phyloP scores from a whole-genome alignment of 2,113 vertebrate species.

The Ochotona curzoniae region DNA sequence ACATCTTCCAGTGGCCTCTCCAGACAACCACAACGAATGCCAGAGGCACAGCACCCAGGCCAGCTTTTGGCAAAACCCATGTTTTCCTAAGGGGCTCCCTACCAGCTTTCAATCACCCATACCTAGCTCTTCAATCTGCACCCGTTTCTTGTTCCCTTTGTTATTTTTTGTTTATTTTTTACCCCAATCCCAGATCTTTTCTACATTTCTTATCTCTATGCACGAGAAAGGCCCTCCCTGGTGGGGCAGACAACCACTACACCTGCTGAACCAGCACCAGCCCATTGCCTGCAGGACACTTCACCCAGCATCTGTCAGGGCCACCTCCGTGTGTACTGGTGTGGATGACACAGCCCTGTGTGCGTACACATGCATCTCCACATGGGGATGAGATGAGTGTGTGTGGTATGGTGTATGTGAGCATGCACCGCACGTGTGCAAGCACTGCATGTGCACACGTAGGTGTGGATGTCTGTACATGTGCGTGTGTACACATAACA shows the following conservation, averaged over 20 bases:
- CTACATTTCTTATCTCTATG: not conserved
- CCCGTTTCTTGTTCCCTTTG: not conserved
- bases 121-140: rapidly evolving
- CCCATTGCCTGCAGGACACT: not conserved
- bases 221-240: not conserved
- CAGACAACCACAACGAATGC: not conserved
- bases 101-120: not conserved
- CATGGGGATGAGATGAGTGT: not conserved
- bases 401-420: too few species aligned
- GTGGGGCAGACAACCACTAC: too few species aligned
- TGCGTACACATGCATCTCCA: rapidly evolving
- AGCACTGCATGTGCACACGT: too few species aligned
- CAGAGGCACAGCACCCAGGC: not conserved
- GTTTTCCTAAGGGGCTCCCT: not conserved
- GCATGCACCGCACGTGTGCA: too few species aligned
- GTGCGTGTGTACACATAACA: too few species aligned
- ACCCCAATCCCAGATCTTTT: not conserved
- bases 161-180: not conserved
- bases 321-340: rapidly evolving
- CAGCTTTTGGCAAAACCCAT: not conserved
- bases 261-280: not conserved
- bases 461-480: too few species aligned
- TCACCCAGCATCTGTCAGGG: not conserved
- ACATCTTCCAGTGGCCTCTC: not conserved
- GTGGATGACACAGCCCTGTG: too few species aligned